Base-by-base conservation (phyloP, 2,888 invertebrate genomes). In the Belgica antarctica region DNA sequence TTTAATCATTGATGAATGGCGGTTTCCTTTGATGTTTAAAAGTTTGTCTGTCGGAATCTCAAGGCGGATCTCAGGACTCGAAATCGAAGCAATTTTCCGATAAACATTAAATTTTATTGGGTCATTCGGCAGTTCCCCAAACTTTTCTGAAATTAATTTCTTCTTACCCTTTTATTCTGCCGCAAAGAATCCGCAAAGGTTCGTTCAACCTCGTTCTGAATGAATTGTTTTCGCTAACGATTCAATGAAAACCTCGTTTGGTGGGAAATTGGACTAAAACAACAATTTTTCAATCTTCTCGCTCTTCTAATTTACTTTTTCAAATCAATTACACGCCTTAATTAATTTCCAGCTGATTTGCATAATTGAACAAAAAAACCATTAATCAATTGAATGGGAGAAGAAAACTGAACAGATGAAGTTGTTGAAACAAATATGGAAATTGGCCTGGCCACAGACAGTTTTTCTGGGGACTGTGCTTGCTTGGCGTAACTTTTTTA, bases 301-400 rank as follows among this genome's bases (percentile, higher is more conserved):
- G 10, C 4, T 41, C 41, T n/a, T 12, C 2, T 41, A n/a, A n/a
- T n/a, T n/a, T n/a, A n/a, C n/a, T n/a, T n/a, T 10, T 15, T 4
- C 15, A 41, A 41, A 41, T 41, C 10, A 5, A 41, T 41, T 52
- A 5, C 8, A 5, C 52, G 24, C 24, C 24, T 3, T 52, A 52
- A 22, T 52, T 52, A 52, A 22, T 52, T 15, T 4, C 22, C 4
- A 5, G 52, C 19, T 7, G 24, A 52, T 52, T 52, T 22, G 5
- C 52, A 52, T 52, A 52, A 52, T 22, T 52, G 47, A 47, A 47
- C 17, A 47, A 19, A 52, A 24, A 15, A 15, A 15, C 47, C 47
- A 15, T 47, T 5, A 15, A 47, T 47, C 17, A 47, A 47, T 15
- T 7, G 24, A 52, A 7, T 52, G 5, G 17, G 12, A 22, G 24